Evolutionary conservation across 2,113 vertebrate species (phyloP), one percentile per base, ranked within the genome.

Genomic region (Pitta sordida): DNA sequence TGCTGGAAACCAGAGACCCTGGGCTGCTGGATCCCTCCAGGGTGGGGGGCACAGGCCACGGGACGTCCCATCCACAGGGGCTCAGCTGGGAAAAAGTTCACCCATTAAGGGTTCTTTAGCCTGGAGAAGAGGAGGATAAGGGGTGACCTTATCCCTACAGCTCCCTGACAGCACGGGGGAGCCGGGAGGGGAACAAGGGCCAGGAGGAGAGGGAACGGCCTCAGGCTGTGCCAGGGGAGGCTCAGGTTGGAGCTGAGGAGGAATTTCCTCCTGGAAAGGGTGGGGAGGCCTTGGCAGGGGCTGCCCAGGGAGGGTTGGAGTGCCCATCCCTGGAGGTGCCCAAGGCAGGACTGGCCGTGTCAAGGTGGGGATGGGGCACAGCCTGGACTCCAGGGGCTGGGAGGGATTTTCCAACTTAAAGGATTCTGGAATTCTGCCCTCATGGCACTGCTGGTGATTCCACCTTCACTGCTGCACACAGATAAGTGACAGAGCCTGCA

Each of bases 401-500:
- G 20, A 46, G 46, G 7, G 16, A 2, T 68, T 36, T 32, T 7
- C 39, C 48, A 32, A 0, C 16, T 6, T 5, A 2, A 52, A 16
- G 18, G 20, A 26, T 68, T 48, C 30, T 0, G 34, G 2, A 48
- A 5, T 53, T 69, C 41, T 55, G 11, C 30, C 29, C 44, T 73
- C 59, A 27, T 0, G 1, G 19, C 41, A 24, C 14, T 2, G 0
- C 34, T 37, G 65, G 37, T 0, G 0, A 18, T 51, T 19, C 30
- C 44, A 52, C 43, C 49, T 60, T 36, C 63, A 2, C 55, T 53
- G 49, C 8, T 3, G 70, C 56, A 51, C 60, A n/a, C 13, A 62
- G 84, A 53, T 13, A 41, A 26, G 15, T 4, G 26, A 11, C 74
- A 67, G 48, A 41, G 62, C 12, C 6, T 26, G 49, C 7, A 22